Percentiles rank a stretch among this genome's conserved stretches.
Conservation (phyloP, 2,113 vertebrate genomes). For the Stercorarius parasiticus region DNA sequence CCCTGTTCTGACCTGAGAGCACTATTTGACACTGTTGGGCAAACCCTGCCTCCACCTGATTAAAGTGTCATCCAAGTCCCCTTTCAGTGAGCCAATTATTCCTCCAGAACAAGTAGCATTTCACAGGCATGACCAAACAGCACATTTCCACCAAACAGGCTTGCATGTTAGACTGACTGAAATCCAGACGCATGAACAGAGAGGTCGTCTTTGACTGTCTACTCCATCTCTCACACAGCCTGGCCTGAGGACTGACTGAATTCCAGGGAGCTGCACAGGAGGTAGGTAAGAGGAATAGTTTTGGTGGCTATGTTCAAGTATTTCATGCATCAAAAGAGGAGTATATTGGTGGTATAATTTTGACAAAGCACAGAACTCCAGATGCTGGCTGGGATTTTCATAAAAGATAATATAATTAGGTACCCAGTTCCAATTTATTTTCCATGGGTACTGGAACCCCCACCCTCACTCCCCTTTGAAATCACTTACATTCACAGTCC, state of each 20-base stretch:
- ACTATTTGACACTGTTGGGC: background rate
- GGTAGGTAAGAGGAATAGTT: background rate
- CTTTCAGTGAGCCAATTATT: background rate
- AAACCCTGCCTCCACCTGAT: background rate
- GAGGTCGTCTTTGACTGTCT: background rate
- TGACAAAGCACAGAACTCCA: background rate
- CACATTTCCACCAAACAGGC: background rate
- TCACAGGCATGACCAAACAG: background rate
- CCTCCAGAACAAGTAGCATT: background rate
- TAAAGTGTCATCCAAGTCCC: background rate
- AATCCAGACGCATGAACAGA: background rate
- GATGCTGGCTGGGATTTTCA: background rate
- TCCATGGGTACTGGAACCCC: background rate
- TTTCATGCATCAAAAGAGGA: background rate
- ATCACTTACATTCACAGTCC: background rate
- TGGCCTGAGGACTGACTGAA: background rate
- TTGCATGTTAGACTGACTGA: background rate
- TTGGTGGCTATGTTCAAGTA: background rate
- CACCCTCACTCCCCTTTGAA: background rate
- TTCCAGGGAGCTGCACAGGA: background rate
- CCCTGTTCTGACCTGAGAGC: background rate
- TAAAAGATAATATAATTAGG: background rate
- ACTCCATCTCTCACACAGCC: background rate
- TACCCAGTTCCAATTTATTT: background rate
- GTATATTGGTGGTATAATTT: background rate